Evolutionary conservation across 2,797 vertebrate genomes (phyloP).

Genomic region (Phrynocephalus forsythii): DNA sequence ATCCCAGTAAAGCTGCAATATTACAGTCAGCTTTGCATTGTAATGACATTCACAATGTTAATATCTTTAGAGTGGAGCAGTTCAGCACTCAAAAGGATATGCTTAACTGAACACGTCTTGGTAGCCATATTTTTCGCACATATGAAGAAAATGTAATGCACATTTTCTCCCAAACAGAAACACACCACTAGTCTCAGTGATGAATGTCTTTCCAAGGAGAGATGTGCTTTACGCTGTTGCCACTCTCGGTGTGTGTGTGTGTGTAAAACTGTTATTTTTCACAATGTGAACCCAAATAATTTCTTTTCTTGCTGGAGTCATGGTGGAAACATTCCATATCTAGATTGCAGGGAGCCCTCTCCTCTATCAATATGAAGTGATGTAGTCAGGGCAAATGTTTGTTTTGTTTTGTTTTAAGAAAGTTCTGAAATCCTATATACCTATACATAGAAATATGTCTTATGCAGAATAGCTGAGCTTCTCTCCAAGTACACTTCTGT

Average conservation of each 20-base stretch:
- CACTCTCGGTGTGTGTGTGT: background rate
- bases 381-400: background rate
- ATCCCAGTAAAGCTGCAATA: background rate
- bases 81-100: constrained; percentile 2
- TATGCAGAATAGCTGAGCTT: background rate
- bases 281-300: background rate
- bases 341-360: background rate
- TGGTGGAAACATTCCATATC: background rate
- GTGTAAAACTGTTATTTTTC: background rate
- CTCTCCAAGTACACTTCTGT: background rate
- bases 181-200: background rate
- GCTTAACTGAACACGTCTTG: background rate
- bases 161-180: background rate
- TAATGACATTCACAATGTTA: constrained; percentile 11
- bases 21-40: background rate
- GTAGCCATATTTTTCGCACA: background rate
- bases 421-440: background rate
- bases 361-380: background rate
- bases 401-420: background rate
- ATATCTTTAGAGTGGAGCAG: background rate
- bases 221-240: background rate
- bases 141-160: background rate
- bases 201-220: background rate
- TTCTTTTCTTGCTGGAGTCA: background rate
- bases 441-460: background rate